Base-by-base conservation (phyloP, 1,140 invertebrate species). In the Anadara kagoshimensis region DNA sequence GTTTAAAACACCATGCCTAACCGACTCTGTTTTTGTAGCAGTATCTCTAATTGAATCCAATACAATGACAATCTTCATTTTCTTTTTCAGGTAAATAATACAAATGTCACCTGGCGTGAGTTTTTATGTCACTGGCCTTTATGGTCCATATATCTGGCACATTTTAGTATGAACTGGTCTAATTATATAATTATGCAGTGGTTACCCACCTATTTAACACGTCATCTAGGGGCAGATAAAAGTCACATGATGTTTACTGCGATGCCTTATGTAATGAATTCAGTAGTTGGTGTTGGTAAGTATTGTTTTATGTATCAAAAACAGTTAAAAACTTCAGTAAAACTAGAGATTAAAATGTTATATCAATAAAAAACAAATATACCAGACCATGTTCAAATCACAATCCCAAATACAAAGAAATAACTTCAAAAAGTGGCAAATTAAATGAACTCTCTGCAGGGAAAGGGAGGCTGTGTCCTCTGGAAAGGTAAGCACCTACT, bases 171-270 rank as follows among this genome's bases (percentile, higher is more conserved):
- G 94, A 95, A 95, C 86, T 95, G 94, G 94, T 93, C 93, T 45
- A 94, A 93, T 80, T 95, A 95, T 80, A 94, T 95, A 70, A 94
- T 95, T 75, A 94, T 95, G 93, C 93, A 94, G 83, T 95, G 94
- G 94, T 87, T 95, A 70, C 94, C 94, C 3, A 95, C 94, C 8
- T 95, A 95, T 86, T 87, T 95, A 77, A 87, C 92, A 5, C 87
- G 92, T 59, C 92, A 92, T 83, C 89, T 95, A 24, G 93, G 92
- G 20, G 94, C 93, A 18, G 92, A 94, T 78, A 91, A 92, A 77
- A 92, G 93, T 83, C 93, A 93, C 83, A 93, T 95, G 72, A 94
- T 94, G 90, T 90, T 94, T 56, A 94, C 94, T 53, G 94, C 94
- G 7, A 90, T 94, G 81, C 94, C 94, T 75, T 95, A 95, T 81